Evolutionary conservation across 2,888 invertebrate species (phyloP).

Genomic region (Apamea sordens): DNA sequence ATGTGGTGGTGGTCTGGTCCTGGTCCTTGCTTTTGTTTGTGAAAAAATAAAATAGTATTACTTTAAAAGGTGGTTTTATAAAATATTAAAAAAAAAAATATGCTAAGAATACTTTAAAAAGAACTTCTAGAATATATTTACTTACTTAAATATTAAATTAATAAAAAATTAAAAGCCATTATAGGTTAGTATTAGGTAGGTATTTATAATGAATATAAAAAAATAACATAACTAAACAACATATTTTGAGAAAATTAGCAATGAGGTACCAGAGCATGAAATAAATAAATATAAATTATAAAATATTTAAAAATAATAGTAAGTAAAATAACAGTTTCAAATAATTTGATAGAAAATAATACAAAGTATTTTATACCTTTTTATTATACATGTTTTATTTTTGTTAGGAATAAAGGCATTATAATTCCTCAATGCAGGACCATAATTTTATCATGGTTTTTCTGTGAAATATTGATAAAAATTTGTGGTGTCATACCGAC

Average conservation of each 20-base stretch:
- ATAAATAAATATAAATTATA: neutral
- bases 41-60: neutral
- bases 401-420: neutral
- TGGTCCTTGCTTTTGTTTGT: conserved; percentile 32
- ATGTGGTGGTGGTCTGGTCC: conserved; percentile 30
- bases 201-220: too few species aligned
- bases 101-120: neutral
- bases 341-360: neutral
- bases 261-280: neutral
- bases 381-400: neutral
- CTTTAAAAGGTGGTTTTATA: neutral
- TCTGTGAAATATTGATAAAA: conserved; percentile 12
- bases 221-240: too few species aligned
- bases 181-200: too few species aligned
- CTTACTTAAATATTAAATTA: neutral
- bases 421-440: neutral
- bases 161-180: neutral
- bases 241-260: neutral
- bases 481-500: neutral
- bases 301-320: neutral
- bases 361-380: neutral
- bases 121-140: neutral
- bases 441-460: neutral
- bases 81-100: neutral
- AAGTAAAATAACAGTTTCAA: neutral